Evolutionary conservation across 1,140 invertebrate species (phyloP).

Genomic region (Periplaneta americana): DNA sequence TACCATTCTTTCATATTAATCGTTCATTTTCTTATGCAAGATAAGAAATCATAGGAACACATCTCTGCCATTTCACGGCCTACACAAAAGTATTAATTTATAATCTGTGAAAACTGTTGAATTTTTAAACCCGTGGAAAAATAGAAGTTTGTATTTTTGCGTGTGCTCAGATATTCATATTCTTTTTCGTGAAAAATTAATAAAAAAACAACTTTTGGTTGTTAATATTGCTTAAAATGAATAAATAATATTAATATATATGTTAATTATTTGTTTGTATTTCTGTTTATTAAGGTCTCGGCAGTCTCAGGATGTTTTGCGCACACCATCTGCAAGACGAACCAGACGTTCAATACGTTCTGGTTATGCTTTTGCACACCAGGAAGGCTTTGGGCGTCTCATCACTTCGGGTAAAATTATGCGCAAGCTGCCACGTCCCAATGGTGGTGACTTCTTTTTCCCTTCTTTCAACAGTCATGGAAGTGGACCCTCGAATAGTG

Average conservation of each 20-base stretch:
- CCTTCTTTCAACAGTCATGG: conserved; percentile 2
- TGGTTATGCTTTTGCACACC: conserved; percentile 97
- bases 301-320: conserved; percentile 68
- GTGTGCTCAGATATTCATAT: no score
- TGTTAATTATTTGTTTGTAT: conserved; percentile 13
- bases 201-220: no score
- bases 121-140: no score
- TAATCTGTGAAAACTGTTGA: no score
- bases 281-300: conserved; percentile 44
- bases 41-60: no score
- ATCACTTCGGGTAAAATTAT: conserved; percentile 98
- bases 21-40: no score
- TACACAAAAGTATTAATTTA: no score
- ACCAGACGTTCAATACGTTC: conserved; percentile 86
- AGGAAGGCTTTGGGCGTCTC: conserved; percentile 93
- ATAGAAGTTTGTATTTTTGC: background rate
- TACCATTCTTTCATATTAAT: no score
- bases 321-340: conserved; percentile 80
- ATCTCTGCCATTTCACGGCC: no score
- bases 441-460: conserved; percentile 16
- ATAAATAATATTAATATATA: background rate
- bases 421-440: conserved; percentile 68
- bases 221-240: background rate
- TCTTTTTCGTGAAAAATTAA: background rate
- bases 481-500: background rate